phyloP scores from a whole-genome alignment of 2,888 invertebrate genomes.

The Anaspis maculata region DNA sequence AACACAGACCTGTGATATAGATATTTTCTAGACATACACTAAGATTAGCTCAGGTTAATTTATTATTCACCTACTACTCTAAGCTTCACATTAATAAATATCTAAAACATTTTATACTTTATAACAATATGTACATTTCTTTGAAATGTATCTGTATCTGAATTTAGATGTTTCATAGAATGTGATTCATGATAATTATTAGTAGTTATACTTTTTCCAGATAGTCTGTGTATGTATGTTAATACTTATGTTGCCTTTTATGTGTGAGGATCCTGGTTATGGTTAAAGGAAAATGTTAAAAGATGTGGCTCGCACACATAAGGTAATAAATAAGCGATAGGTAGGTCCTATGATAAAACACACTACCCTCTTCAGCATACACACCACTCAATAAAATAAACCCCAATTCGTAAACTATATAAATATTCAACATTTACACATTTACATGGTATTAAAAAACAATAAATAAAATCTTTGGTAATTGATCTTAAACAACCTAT shows the following conservation, averaged over 20 bases:
- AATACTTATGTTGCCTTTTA: too few relatives aligned
- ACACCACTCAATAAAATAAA: constrained; percentile 14
- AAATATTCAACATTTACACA: constrained; percentile 22
- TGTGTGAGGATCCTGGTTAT: too few relatives aligned
- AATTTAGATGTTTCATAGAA: too few relatives aligned
- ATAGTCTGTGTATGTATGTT: too few relatives aligned
- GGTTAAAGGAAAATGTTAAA: too few relatives aligned
- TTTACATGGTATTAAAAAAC: constrained; percentile 16
- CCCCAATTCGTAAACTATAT: constrained; percentile 21
- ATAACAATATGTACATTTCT: constrained; percentile 38
- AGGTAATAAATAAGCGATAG: too few relatives aligned
- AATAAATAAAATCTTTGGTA: constrained; percentile 33
- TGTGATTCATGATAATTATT: too few relatives aligned
- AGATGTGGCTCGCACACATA: too few relatives aligned
- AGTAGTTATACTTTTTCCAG: too few relatives aligned
- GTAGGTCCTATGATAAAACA: too few relatives aligned
- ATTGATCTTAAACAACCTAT: constrained; percentile 25
- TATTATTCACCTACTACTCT: constrained; percentile 25
- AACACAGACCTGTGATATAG: constrained; percentile 33
- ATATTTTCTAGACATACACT: constrained; percentile 33
- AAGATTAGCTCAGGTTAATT: constrained; percentile 29
- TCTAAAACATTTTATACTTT: constrained; percentile 37
- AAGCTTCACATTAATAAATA: constrained; percentile 41
- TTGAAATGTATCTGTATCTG: constrained; percentile 33
- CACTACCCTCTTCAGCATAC: too few relatives aligned